Base-by-base conservation (phyloP, 2,797 vertebrate species). In the Danio choprae region DNA sequence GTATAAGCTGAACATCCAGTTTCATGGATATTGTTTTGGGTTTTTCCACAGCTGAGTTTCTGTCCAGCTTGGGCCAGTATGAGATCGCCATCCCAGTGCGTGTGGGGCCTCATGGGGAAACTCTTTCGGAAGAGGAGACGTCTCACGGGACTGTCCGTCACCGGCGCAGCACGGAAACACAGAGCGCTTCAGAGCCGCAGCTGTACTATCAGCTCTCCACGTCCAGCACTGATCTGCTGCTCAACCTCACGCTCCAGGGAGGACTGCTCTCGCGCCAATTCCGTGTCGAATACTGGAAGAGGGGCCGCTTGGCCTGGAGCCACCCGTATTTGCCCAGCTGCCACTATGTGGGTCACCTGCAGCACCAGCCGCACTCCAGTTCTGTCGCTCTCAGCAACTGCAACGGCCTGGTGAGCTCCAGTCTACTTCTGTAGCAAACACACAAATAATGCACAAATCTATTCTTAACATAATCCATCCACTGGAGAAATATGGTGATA, bases 361-460 rank as follows among this genome's bases (percentile, higher is more conserved):
- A 97, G 87, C 95, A 96, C 84, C 96, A 94, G 79, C 93, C 95
- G 1, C 89, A 94, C 87, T 96, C 91, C 86, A 98, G 96, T 81
- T 96, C 95, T 80, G 98, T 99, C 50, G 98, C 98, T 84, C 95
- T 99, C 89, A 99, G 98, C 93, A 98, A 97, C 94, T 99, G 98
- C 87, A 97, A 98, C 0, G 98, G 98, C 89, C 94, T 99, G 96
- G 98, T 99, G 92, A 96, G 96, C 85, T 15, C 29, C 46, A 9
- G 8, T 15, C 4, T 46, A 22, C 29, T 71, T 60, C 9, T 48
- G 1, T 58, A 38, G 20, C 12, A 41, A 76, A 62, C 10, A 2
- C 13, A 72, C 5, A 58, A 18, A 22, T 72, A 4, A 72, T 44
- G 51, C 43, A 1, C 5, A 51, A 18, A 38, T 70, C 1, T 29